These are phyloP conservation scores for Turritopsis dohrnii DNA, from an alignment of 30 jellyfish, hydroid and myxozoan genomes.

Conservation along the genomic window DNA sequence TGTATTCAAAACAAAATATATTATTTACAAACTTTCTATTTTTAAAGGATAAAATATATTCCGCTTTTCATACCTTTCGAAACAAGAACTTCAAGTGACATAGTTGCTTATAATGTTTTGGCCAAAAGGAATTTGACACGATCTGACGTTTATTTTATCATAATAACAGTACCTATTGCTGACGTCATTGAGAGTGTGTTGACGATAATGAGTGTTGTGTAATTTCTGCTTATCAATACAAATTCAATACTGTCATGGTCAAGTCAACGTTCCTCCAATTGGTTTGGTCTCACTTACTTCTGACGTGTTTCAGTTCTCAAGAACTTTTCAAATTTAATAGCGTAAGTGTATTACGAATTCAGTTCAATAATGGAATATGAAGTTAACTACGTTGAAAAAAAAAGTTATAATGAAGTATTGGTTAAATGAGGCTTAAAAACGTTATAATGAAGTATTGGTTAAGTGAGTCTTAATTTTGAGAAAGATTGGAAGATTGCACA, in stretches of 20 bases:
- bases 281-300: neutral
- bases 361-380: too few relatives aligned
- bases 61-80: neutral
- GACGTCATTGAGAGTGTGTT: neutral
- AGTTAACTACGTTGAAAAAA: too few relatives aligned
- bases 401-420: too few relatives aligned
- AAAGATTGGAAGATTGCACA: too few relatives aligned
- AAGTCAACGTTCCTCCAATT: neutral
- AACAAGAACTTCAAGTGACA: neutral
- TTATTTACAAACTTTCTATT: neutral
- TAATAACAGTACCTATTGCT: neutral
- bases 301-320: neutral
- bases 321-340: neutral
- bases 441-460: too few relatives aligned
- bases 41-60: too few relatives aligned
- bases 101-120: neutral
- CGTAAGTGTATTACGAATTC: neutral
- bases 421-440: too few relatives aligned
- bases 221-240: neutral
- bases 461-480: too few relatives aligned
- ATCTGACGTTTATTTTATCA: neutral
- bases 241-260: neutral
- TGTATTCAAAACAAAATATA: neutral
- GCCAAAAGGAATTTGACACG: neutral
- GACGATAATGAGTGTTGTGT: neutral